phyloP scores from a whole-genome alignment of 2,797 vertebrate species.

The Pantherophis alleghaniensis region DNA sequence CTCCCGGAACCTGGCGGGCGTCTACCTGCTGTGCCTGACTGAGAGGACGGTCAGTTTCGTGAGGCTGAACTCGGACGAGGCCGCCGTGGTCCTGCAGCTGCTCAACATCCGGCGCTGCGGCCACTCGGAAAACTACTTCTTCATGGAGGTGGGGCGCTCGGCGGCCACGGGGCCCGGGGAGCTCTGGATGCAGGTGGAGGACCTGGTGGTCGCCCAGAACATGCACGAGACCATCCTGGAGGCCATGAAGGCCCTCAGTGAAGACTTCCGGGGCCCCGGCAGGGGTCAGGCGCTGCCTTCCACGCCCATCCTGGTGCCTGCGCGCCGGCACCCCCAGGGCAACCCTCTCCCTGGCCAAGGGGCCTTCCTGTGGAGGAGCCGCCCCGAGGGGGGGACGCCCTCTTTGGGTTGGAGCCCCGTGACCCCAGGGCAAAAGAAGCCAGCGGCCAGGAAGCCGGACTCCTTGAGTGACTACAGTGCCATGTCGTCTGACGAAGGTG shows the following conservation, averaged over 20 bases:
- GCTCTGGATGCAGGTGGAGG: slow-evolving; percentile 38
- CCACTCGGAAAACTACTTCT: slow-evolving; percentile 85
- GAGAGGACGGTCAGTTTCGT: slow-evolving; percentile 84
- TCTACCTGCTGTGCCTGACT: slow-evolving; percentile 81
- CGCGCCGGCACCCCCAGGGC: slow-evolving; percentile 73
- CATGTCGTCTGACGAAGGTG: slow-evolving; percentile 81
- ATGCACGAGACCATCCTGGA: slow-evolving; percentile 89
- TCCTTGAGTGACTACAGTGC: slow-evolving; percentile 78
- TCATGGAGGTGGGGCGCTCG: slow-evolving; percentile 84
- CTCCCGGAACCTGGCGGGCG: slow-evolving; percentile 77
- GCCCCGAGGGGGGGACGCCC: slow-evolving; percentile 74
- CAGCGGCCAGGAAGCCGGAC: slow-evolving; percentile 23
- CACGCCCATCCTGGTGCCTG: slow-evolving; percentile 82
- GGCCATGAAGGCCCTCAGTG: slow-evolving; percentile 84
- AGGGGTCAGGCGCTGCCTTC: slow-evolving; percentile 75
- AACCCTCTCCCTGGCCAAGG: slow-evolving; percentile 78
- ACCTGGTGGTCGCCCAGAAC: slow-evolving; percentile 78
- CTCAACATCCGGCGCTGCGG: slow-evolving; percentile 82
- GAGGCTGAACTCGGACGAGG: slow-evolving; percentile 81
- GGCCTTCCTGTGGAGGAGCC: slow-evolving; percentile 75
- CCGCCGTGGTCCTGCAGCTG: slow-evolving; percentile 77
- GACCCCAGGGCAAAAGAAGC: background rate
- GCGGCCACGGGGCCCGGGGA: slow-evolving; percentile 68
- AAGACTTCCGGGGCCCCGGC: slow-evolving; percentile 82
- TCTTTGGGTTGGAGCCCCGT: background rate